Base-by-base conservation (phyloP, 2,888 invertebrate species). In the Luperina testacea region DNA sequence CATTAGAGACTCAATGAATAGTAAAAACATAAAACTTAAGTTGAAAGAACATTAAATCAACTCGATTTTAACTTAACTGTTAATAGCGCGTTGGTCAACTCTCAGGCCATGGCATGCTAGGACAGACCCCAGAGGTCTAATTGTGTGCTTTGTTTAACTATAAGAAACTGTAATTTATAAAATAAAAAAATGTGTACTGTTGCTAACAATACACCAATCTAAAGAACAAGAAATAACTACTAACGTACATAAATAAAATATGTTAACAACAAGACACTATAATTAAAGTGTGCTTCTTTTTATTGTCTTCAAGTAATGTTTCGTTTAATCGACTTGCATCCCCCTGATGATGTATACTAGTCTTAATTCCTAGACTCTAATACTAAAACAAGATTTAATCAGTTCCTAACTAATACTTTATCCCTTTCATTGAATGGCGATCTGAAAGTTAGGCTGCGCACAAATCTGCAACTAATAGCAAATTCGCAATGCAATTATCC, bases 361-460 rank as follows among this genome's bases (percentile, higher is more conserved):
- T 13, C 51, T 82, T 85, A 78, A 75, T 85, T 85, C 77, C 63
- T 72, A 82, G 76, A 83, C 72, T 53, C 78, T 71, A 80, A 80
- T 80, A 81, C 70, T 81, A 69, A 85, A 86, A 83, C 82, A 80
- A 82, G 87, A 84, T 84, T 81, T 81, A 83, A 88, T 87, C 87
- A 78, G 81, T 75, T 71, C 51, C 51, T 67, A 59, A 68, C 84
- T 88, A 88, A 87, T 84, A 83, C 81, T 82, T 84, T 88, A 88
- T 87, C 73, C 82, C 48, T 81, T 87, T 86, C 86, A 88, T 87
- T 86, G 80, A 81, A 87, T 48, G 70, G 77, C 76, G 78, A 82
- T 83, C 81, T 80, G 20, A 83, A 73, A 75, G 78, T 83, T 61
- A 83, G 86, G 81, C 74, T 9, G 48, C 65, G 45, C 76, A 0